Evolutionary conservation across 2,888 invertebrate genomes (phyloP), one percentile per base, ranked within the genome.

Genomic region (Drosophila prolongata): DNA sequence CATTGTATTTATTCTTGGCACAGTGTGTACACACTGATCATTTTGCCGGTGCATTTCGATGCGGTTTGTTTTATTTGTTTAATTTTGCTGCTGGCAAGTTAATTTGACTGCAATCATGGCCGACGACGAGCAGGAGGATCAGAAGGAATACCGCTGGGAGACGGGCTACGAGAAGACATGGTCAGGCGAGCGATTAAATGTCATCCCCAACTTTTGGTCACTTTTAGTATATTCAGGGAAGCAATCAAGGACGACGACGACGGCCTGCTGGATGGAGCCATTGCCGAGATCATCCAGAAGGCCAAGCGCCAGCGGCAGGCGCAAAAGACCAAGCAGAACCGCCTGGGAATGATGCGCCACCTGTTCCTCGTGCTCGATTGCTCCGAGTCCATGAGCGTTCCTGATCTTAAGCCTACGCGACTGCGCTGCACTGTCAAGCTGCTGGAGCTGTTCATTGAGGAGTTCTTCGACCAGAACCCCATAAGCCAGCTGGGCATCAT

Each of bases 301-400:
- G 97, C 98, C 0, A 97, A 97, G 91, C 94, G 97, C 37, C 96
- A 96, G 90, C 94, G 96, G 0, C 95, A 95, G 71, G 93, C 94
- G 38, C 94, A 95, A 46, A 95, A 95, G 75, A 77, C 83, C 0
- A 82, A 95, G 9, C 96, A 97, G 75, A 95, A 97, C 46, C 95
- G 98, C 64, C 94, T 99, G 37, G 99, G 99, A 40, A 99, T 99
- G 98, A 99, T 99, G 99, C 94, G 99, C 52, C 99, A 99, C 92
- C 92, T 99, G 60, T 97, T 96, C 90, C 92, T 99, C 3, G 95
- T 99, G 24, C 92, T 99, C 3, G 99, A 99, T 92, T 96, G 97
- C 91, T 99, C 99, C 0, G 96, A 97, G 89, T 95, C 98, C 1
- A 99, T 99, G 99, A 94, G 95, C 42, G 96, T 96, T 81, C 98